A percentile compares a stretch with the other conserved stretches of the same genome.
Conservation (phyloP, 2,113 vertebrate species). For the Epinephelus moara region DNA sequence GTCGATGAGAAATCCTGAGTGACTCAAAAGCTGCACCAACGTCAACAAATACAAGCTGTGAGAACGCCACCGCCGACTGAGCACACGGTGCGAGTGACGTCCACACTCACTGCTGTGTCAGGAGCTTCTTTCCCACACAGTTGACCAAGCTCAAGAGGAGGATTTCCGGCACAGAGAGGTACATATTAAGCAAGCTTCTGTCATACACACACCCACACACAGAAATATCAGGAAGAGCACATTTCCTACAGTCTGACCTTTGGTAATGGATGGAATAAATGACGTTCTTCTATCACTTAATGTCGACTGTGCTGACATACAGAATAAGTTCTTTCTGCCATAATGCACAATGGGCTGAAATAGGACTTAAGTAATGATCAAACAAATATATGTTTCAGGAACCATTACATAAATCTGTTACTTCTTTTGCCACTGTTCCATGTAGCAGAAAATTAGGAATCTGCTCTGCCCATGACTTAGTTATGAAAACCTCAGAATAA, state of each 20-base stretch:
- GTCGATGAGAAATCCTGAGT: slow-evolving; percentile 30
- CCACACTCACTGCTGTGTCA: slow-evolving; percentile 48
- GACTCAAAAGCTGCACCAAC: slow-evolving; percentile 42
- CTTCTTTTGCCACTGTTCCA: background rate
- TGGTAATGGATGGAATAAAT: slow-evolving; percentile 21
- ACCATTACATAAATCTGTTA: background rate
- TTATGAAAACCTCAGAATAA: background rate
- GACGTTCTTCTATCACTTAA: slow-evolving; percentile 11
- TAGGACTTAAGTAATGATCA: background rate
- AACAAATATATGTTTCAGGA: background rate
- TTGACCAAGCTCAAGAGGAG: slow-evolving; percentile 20
- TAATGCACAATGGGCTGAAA: slow-evolving; percentile 23
- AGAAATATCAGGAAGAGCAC: slow-evolving; percentile 40
- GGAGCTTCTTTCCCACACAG: slow-evolving; percentile 60
- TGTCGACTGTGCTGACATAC: slow-evolving; percentile 35
- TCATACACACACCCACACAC: slow-evolving; percentile 31
- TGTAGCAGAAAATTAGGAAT: background rate
- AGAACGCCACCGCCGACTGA: slow-evolving; percentile 35
- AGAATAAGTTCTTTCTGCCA: slow-evolving; percentile 30
- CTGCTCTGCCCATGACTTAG: fast-evolving
- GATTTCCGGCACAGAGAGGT: slow-evolving; percentile 53
- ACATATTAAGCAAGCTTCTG: slow-evolving; percentile 28
- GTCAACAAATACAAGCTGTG: slow-evolving; percentile 56
- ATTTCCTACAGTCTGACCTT: slow-evolving; percentile 40
- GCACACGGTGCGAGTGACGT: slow-evolving; percentile 56